These are phyloP conservation scores for Netelia fuscicornis DNA, from an alignment of 2,888 invertebrate species.

Conservation along the genomic window DNA sequence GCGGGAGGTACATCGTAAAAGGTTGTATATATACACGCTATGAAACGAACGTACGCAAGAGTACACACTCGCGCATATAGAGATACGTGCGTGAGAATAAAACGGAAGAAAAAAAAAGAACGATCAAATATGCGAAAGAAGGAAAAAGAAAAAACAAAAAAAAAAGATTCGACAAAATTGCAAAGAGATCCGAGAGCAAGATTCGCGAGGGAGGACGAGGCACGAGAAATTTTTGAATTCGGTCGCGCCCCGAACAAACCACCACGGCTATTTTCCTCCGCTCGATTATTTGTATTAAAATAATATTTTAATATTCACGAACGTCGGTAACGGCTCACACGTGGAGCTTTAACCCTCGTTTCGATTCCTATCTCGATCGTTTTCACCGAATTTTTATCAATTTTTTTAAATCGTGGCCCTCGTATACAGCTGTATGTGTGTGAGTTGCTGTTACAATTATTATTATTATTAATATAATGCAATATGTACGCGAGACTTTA, in stretches of 20 bases:
- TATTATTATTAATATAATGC: no score
- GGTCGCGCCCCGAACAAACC: slow-evolving; percentile 49
- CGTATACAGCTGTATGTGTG: not conserved
- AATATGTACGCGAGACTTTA: slow-evolving; percentile 18
- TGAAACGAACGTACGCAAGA: slow-evolving; percentile 46
- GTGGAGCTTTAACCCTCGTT: not conserved
- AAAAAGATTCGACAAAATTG: slow-evolving; percentile 42
- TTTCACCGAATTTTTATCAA: slow-evolving; percentile 59
- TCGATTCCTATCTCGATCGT: slow-evolving; percentile 57
- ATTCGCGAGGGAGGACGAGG: slow-evolving; percentile 57
- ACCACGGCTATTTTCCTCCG: slow-evolving; percentile 36
- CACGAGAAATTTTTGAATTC: slow-evolving; percentile 56
- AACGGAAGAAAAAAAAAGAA: not conserved
- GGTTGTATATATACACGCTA: slow-evolving; percentile 50
- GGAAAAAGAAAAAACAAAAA: slow-evolving; percentile 2
- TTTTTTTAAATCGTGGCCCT: slow-evolving; percentile 28
- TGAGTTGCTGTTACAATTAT: not conserved
- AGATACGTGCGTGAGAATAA: not conserved
- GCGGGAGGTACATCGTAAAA: slow-evolving; percentile 66
- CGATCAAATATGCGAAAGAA: not conserved
- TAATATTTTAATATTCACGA: slow-evolving; percentile 72
- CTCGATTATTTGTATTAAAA: slow-evolving; percentile 76
- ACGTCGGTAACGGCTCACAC: not conserved
- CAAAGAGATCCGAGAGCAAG: slow-evolving; percentile 48
- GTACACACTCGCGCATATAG: slow-evolving; percentile 4